Percentiles rank a stretch among this genome's conserved stretches.
Evolutionary conservation across 2,113 vertebrate species (phyloP).

Genomic region (Microcebus griseorufus): DNA sequence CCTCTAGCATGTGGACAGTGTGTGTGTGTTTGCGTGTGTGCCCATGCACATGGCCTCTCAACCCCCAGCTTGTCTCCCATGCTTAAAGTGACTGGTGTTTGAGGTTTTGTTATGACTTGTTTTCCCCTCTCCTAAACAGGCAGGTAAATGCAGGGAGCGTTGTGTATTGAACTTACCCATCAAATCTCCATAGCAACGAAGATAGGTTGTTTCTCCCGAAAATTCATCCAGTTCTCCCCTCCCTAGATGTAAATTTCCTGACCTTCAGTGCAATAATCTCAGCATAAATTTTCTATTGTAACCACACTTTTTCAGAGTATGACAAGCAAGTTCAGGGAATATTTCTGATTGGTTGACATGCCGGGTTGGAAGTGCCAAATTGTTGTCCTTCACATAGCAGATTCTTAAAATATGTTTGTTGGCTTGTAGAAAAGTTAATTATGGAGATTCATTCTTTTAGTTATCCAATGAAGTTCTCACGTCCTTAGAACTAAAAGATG

Average conservation of each 20-base stretch:
- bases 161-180: background rate
- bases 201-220: background rate
- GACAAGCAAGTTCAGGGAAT: background rate
- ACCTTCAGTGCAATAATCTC: background rate
- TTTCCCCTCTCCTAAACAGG: background rate
- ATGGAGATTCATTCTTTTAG: background rate
- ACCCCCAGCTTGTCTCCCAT: too few species aligned
- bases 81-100: background rate
- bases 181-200: background rate
- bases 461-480: background rate
- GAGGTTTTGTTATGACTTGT: background rate
- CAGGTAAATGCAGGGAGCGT: background rate
- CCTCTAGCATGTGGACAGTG: background rate
- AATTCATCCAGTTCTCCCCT: background rate
- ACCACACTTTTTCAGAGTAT: background rate
- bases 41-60: background rate
- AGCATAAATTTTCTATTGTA: background rate
- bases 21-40: rapidly evolving
- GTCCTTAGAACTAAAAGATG: background rate
- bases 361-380: background rate
- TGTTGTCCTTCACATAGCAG: background rate
- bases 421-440: background rate
- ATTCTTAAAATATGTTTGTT: slow-evolving; percentile 7
- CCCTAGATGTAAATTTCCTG: background rate
- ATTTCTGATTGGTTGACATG: background rate